Evolutionary conservation across 2,797 vertebrate species (phyloP).

Genomic region (Lutjanus campechanus): DNA sequence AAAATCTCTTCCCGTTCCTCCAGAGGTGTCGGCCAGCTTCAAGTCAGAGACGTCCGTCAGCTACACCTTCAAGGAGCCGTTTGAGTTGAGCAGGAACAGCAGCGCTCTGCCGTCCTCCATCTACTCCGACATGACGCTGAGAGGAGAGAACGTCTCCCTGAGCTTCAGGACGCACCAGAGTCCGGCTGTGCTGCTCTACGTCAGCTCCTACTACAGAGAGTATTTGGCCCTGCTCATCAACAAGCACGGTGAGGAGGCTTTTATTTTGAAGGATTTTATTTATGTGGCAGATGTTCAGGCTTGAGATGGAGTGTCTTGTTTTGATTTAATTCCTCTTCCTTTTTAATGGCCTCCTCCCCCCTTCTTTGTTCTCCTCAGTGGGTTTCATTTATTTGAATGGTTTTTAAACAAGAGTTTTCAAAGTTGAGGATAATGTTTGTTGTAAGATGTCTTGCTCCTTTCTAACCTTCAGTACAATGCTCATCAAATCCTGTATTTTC

Average conservation of each 20-base stretch:
- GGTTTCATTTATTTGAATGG: not conserved
- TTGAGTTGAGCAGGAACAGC: conserved; percentile 77
- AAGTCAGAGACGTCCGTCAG: conserved; percentile 86
- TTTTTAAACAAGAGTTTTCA: not conserved
- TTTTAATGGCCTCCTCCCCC: not conserved
- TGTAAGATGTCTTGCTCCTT: not conserved
- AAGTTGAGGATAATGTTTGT: not conserved
- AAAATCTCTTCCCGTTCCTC: conserved; percentile 53
- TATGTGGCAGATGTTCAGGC: not conserved
- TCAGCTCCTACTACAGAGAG: conserved; percentile 89
- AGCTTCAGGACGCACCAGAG: conserved; percentile 90
- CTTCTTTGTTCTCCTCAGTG: not conserved
- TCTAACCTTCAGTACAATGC: not conserved
- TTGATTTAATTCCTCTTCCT: not conserved
- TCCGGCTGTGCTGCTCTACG: conserved; percentile 89
- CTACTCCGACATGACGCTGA: conserved; percentile 87
- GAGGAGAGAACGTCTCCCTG: conserved; percentile 87
- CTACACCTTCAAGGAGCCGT: conserved; percentile 92
- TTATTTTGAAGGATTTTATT: conserved; percentile 19
- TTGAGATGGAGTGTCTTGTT: not conserved
- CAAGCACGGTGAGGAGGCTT: conserved; percentile 88
- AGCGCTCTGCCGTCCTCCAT: conserved; percentile 89
- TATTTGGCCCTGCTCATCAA: conserved; percentile 90
- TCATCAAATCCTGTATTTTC: not conserved
- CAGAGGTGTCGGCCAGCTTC: conserved; percentile 88